Evolutionary conservation across 2,888 invertebrate genomes (phyloP).

Genomic region (Clistopyga incitator): DNA sequence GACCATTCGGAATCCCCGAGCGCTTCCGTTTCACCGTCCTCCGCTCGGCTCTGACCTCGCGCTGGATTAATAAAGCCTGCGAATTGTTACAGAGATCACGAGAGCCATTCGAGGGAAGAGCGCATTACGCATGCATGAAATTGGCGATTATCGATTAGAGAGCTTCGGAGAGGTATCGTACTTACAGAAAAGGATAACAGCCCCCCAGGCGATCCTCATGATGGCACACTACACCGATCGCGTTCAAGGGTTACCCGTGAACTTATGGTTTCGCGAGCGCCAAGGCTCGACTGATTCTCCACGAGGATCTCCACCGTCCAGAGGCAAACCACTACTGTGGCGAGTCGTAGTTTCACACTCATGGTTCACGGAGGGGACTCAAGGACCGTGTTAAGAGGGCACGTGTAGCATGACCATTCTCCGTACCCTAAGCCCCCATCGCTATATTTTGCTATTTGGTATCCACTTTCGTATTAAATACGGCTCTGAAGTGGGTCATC

Average conservation of each 20-base stretch:
- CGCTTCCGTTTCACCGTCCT: slow-evolving; percentile 52
- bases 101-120: background rate
- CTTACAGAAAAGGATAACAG: slow-evolving; percentile 68
- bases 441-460: background rate
- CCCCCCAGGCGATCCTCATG: slow-evolving; percentile 65
- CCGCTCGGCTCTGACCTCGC: slow-evolving; percentile 54
- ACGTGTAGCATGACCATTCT: slow-evolving; percentile 61
- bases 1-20: slow-evolving; percentile 58
- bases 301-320: slow-evolving; percentile 54
- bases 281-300: slow-evolving; percentile 63
- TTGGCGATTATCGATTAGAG: slow-evolving; percentile 9
- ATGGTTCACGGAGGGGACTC: slow-evolving; percentile 50
- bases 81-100: slow-evolving; percentile 13
- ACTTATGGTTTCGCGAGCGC: slow-evolving; percentile 61
- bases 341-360: slow-evolving; percentile 55
- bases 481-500: slow-evolving; percentile 24
- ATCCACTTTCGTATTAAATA: slow-evolving; percentile 51
- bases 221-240: slow-evolving; percentile 40
- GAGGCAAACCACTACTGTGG: slow-evolving; percentile 48
- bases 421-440: slow-evolving; percentile 43
- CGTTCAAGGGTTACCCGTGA: slow-evolving; percentile 53
- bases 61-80: slow-evolving; percentile 64
- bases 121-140: slow-evolving; percentile 1
- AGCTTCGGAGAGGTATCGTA: slow-evolving; percentile 13
- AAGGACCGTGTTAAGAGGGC: slow-evolving; percentile 66